phyloP scores from a whole-genome alignment of 2,113 vertebrate species.

The Thomomys bottae region DNA sequence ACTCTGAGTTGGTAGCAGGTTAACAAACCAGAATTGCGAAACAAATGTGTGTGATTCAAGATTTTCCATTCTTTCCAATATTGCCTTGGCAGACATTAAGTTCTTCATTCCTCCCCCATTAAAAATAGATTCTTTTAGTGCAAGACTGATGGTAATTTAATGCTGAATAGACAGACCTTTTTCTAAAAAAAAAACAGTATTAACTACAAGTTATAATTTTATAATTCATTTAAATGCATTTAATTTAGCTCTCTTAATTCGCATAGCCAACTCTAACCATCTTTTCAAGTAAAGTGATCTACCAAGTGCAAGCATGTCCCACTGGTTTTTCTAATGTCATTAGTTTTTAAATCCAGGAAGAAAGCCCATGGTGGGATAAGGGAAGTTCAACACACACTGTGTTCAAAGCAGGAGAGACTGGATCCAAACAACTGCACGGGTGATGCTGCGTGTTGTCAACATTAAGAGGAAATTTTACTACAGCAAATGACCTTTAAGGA shows the following conservation, averaged over 20 bases:
- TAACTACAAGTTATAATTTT: not conserved
- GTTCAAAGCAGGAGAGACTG: not conserved
- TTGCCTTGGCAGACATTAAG: conserved; percentile 32
- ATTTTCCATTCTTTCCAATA: not conserved
- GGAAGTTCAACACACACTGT: not conserved
- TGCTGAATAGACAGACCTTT: not conserved
- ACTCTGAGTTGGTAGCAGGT: not conserved
- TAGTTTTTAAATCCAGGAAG: not conserved
- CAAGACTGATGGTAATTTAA: not conserved
- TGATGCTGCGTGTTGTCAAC: not conserved
- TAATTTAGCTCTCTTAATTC: conserved; percentile 25
- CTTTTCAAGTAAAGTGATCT: not conserved
- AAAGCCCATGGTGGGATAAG: not conserved
- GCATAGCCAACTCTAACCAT: not conserved
- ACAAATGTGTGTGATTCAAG: not conserved
- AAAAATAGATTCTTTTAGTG: conserved; percentile 17
- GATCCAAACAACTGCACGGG: not conserved
- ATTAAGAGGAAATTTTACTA: not conserved
- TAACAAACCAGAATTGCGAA: conserved; percentile 12
- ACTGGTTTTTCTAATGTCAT: not conserved
- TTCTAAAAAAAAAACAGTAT: not conserved
- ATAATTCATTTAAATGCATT: conserved; percentile 49
- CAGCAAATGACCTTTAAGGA: conserved; percentile 10
- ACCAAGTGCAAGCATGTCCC: not conserved
- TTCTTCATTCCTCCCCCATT: not conserved